A percentile compares a stretch with the other conserved stretches of the same genome.
These are phyloP conservation scores for Onychorhynchus coronatus DNA, from an alignment of 2,113 vertebrate genomes.

Conservation along the genomic window DNA sequence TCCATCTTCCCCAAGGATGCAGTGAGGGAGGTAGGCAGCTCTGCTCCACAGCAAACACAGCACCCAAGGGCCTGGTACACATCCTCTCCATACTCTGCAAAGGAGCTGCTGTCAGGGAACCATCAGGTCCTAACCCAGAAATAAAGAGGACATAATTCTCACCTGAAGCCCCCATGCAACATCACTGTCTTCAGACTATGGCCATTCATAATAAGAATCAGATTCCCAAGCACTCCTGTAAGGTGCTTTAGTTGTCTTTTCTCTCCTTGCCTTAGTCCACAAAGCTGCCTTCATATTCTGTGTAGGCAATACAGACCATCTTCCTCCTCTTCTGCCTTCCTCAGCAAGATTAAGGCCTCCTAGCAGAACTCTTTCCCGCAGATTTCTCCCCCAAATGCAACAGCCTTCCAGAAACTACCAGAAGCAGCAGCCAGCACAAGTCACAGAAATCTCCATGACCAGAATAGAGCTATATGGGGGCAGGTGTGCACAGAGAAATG, in stretches of 20 bases:
- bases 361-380: neutral
- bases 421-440: neutral
- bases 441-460: accelerated
- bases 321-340: neutral
- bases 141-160: neutral
- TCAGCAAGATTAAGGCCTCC: neutral
- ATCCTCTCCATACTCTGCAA: neutral
- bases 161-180: neutral
- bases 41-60: neutral
- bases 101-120: neutral
- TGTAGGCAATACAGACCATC: neutral
- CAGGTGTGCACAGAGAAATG: neutral
- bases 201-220: neutral
- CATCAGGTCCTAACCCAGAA: neutral
- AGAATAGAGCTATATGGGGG: neutral
- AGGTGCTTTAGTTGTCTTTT: neutral
- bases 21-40: neutral
- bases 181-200: neutral
- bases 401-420: neutral
- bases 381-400: neutral
- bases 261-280: neutral
- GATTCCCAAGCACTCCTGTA: neutral
- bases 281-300: neutral
- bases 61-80: accelerated
- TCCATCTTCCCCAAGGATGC: neutral